Evolutionary conservation across 1,140 invertebrate species (phyloP).

Genomic region (Notospermus geniculatus): DNA sequence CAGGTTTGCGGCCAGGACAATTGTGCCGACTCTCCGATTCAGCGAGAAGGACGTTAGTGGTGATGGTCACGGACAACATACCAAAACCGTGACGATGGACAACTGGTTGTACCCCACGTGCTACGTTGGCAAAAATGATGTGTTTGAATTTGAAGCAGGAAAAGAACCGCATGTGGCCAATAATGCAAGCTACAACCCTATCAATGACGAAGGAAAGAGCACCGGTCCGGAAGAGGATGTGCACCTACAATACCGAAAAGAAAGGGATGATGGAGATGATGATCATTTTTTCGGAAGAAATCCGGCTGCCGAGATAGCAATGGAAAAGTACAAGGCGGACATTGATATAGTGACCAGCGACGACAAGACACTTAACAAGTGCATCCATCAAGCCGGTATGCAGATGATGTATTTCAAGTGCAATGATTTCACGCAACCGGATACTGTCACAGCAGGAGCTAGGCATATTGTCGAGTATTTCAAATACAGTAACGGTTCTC

Average conservation of each 20-base stretch:
- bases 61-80: neutral
- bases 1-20: neutral
- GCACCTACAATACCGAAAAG: too few relatives aligned
- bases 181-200: neutral
- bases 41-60: neutral
- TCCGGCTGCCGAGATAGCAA: neutral
- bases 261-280: neutral
- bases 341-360: neutral
- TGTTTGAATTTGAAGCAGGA: neutral
- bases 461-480: neutral
- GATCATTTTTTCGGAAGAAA: neutral
- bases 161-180: neutral
- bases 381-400: neutral
- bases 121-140: neutral
- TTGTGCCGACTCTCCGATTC: neutral
- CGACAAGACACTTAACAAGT: neutral
- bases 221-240: neutral
- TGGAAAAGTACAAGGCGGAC: constrained; percentile 5
- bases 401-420: neutral
- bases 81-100: constrained; percentile 6
- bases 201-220: neutral
- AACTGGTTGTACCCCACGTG: neutral
- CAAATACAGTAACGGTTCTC: too few relatives aligned
- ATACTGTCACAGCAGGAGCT: neutral
- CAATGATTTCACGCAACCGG: neutral